Evolutionary conservation across 2,888 invertebrate species (phyloP).

Genomic region (Acrobasis repandana): DNA sequence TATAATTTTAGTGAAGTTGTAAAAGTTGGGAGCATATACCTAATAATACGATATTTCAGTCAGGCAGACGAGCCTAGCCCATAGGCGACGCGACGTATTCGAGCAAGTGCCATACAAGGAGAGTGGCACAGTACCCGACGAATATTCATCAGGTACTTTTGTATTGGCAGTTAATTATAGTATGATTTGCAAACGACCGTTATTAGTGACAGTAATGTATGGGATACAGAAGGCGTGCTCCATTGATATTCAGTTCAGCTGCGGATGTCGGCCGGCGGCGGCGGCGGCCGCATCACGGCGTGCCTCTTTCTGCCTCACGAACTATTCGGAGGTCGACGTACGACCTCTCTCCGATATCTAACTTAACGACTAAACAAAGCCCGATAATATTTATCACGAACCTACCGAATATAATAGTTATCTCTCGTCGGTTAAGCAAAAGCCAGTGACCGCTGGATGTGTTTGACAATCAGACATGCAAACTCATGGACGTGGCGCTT

Average conservation of each 20-base stretch:
- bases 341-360: constrained; percentile 45
- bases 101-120: constrained; percentile 13
- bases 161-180: constrained; percentile 30
- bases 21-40: too few species aligned
- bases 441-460: constrained; percentile 11
- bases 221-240: constrained; percentile 45
- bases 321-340: constrained; percentile 58
- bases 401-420: constrained; percentile 14
- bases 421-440: neutral
- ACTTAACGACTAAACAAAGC: constrained; percentile 37
- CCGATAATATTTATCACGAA: constrained; percentile 22
- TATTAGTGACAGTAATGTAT: constrained; percentile 37
- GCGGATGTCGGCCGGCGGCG: constrained; percentile 42
- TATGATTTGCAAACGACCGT: constrained; percentile 47
- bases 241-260: constrained; percentile 63
- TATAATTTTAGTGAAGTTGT: too few species aligned
- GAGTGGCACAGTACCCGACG: constrained; percentile 1
- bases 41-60: too few species aligned
- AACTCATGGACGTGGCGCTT: constrained; percentile 2
- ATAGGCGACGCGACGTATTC: neutral
- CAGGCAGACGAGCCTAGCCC: neutral
- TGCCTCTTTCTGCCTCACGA: constrained; percentile 44
- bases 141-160: constrained; percentile 22
- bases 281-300: constrained; percentile 40
- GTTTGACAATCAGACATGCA: neutral